Evolutionary conservation across 2,797 vertebrate species (phyloP).

Genomic region (Syngnathus acus): DNA sequence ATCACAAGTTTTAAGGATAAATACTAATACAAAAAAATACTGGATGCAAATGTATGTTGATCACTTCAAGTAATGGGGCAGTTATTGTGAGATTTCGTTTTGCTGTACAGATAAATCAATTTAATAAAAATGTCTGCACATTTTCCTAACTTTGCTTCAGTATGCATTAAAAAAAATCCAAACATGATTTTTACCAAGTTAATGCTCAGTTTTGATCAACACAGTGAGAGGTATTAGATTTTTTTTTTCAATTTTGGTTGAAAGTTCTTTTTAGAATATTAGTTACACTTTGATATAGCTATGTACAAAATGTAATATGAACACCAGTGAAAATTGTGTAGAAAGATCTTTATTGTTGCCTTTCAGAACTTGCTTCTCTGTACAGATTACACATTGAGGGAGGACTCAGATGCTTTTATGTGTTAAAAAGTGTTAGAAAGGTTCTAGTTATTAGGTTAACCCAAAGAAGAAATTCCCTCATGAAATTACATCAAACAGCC

Average conservation of each 20-base stretch:
- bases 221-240: too few species aligned
- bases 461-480: constrained; percentile 20
- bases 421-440: constrained; percentile 3
- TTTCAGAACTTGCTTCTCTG: constrained; percentile 20
- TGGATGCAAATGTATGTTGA: constrained; percentile 60
- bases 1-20: not conserved
- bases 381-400: constrained; percentile 17
- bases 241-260: too few species aligned
- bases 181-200: too few species aligned
- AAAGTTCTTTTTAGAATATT: too few species aligned
- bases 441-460: constrained; percentile 2
- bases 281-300: too few species aligned
- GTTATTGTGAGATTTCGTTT: constrained; percentile 71
- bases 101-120: constrained; percentile 93
- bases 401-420: not conserved
- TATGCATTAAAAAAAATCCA: not conserved
- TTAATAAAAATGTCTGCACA: constrained; percentile 91
- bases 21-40: constrained; percentile 39
- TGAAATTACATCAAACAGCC: constrained; percentile 12
- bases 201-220: too few species aligned
- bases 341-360: constrained; percentile 43
- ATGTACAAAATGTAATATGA: not conserved
- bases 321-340: not conserved
- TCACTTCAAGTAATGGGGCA: constrained; percentile 78
- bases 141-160: constrained; percentile 63